Conservation (phyloP, 2,888 invertebrate species). For the Chymomyza caudatula region DNA sequence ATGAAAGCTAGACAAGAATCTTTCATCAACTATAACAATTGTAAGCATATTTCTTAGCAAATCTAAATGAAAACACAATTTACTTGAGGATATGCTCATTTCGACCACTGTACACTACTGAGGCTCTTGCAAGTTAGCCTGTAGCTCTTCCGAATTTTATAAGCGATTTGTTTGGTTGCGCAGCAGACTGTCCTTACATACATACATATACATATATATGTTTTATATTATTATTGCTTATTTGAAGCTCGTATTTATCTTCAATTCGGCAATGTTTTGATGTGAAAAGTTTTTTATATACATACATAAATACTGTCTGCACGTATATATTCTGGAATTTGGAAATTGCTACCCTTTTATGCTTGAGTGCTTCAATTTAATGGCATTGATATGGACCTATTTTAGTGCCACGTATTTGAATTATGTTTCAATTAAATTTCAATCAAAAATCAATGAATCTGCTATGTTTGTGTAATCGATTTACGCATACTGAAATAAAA, state of each 20-base stretch:
- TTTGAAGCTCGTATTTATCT: conserved; percentile 65
- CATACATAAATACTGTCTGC: too few relatives aligned
- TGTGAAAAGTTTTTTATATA: conserved; percentile 37
- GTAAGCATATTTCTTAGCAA: too few relatives aligned
- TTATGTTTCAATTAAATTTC: conserved; percentile 67
- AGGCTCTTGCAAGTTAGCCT: background rate
- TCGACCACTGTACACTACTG: background rate
- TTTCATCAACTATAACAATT: background rate
- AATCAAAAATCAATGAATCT: conserved; percentile 63
- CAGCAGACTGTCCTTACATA: background rate
- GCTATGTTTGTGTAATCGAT: conserved; percentile 11
- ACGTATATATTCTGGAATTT: background rate
- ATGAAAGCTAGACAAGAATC: too few relatives aligned
- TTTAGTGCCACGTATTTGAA: conserved; percentile 38
- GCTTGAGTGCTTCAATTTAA: conserved; percentile 32
- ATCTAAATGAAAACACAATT: background rate
- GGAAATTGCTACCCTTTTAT: conserved; percentile 9
- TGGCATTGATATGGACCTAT: conserved; percentile 3
- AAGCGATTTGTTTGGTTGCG: conserved; percentile 49
- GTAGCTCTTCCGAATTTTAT: conserved; percentile 14
- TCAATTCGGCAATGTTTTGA: conserved; percentile 53
- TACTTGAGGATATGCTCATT: background rate
- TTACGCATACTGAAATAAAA: conserved; percentile 7
- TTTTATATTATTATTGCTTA: conserved; percentile 59
- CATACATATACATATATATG: conserved; percentile 1